Conservation (phyloP, 2,113 vertebrate species). For the Cathartes aura region DNA sequence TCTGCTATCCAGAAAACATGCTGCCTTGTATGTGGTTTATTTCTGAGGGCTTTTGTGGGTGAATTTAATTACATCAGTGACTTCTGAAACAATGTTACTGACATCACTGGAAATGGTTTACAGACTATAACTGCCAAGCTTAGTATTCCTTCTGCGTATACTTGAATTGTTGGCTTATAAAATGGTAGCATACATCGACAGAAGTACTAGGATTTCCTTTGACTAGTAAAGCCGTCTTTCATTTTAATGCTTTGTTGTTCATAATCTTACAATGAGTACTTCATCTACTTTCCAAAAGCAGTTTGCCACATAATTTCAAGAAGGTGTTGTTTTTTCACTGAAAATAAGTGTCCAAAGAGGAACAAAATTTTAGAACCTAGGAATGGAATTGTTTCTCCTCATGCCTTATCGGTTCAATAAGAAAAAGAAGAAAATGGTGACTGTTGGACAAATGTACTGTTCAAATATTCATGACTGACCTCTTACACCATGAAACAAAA, state of each 20-base stretch:
- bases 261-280: background rate
- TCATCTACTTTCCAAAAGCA: conserved; percentile 18
- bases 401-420: background rate
- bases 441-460: conserved; percentile 2
- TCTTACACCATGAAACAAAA: conserved; percentile 31
- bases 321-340: background rate
- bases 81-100: conserved; percentile 12
- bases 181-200: background rate
- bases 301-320: background rate
- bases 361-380: conserved; percentile 28
- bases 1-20: background rate
- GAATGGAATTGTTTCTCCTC: conserved; percentile 25
- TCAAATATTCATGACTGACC: background rate
- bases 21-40: background rate
- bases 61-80: background rate
- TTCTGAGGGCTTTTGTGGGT: background rate
- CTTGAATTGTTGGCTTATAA: background rate
- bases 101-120: background rate
- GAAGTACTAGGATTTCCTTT: background rate
- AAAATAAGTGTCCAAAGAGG: conserved; percentile 46
- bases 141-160: background rate
- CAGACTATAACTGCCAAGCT: background rate
- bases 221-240: background rate
- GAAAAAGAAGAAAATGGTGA: conserved; percentile 34
- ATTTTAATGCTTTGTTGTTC: conserved; percentile 1